A percentile compares a stretch with the other conserved stretches of the same genome.
These are phyloP conservation scores for Anguilla obscura DNA, from an alignment of 2,797 vertebrate species.

Conservation along the genomic window DNA sequence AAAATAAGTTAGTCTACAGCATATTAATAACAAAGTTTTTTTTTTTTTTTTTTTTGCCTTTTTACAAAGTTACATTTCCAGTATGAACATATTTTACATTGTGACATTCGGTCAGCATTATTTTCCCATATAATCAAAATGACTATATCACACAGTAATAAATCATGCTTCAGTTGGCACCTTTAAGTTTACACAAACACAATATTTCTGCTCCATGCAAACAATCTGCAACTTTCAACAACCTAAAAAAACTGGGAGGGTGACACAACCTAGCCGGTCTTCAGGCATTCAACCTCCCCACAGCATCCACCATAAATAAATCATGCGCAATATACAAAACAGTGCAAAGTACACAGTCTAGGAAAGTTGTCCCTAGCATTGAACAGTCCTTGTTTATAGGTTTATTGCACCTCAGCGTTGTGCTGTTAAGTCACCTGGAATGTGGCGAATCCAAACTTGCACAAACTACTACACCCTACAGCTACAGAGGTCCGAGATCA, in stretches of 20 bases:
- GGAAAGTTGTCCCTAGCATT: conserved; percentile 31
- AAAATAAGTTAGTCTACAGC: conserved; percentile 96
- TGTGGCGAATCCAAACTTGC: conserved; percentile 65
- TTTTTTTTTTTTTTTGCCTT: conserved; percentile 79
- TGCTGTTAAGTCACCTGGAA: conserved; percentile 60
- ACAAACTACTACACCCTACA: conserved; percentile 46
- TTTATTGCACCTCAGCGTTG: conserved; percentile 45
- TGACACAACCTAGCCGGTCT: neutral
- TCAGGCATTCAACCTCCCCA: conserved; percentile 31
- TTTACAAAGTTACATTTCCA: conserved; percentile 82
- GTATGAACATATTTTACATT: conserved; percentile 79
- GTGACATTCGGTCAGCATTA: conserved; percentile 47
- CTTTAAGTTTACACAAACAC: conserved; percentile 45
- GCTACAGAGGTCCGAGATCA: conserved; percentile 42
- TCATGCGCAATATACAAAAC: conserved; percentile 47
- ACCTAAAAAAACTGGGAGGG: conserved; percentile 41
- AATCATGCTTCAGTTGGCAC: conserved; percentile 64
- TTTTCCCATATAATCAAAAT: conserved; percentile 52
- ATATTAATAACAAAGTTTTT: conserved; percentile 84
- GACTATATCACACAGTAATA: conserved; percentile 50
- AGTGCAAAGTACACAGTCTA: conserved; percentile 60
- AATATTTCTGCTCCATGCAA: conserved; percentile 40
- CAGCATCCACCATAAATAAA: conserved; percentile 29
- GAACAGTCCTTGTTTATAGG: conserved; percentile 55
- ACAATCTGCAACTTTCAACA: conserved; percentile 44